Evolutionary conservation across 2,888 invertebrate species (phyloP), one percentile per base, ranked within the genome.

Genomic region (Horisme vitalbata): DNA sequence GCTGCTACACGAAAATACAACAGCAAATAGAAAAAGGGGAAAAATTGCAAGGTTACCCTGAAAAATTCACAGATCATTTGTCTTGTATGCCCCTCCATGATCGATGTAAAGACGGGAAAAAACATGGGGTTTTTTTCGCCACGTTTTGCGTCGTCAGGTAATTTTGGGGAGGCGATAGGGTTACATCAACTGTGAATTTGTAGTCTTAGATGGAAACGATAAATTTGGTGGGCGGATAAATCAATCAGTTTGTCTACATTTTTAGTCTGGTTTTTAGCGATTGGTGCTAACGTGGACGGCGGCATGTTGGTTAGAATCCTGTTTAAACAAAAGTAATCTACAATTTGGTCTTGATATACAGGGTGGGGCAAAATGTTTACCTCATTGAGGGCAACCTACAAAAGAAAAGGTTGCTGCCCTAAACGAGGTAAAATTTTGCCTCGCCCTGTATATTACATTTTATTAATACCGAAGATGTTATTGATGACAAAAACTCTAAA

Each of bases 1-100:
- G 26, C 24, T 18, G 10, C 11, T 8, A 11, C 26, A 6, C 2
- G 5, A 36, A 46, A 49, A n/a, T n/a, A n/a, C n/a, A n/a, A n/a
- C n/a, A n/a, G n/a, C n/a, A n/a, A 33, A 55, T 24, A 32, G 44
- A 31, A 34, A 37, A 38, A 33, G 39, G 46, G 33, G 24, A 45
- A 50, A 47, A 52, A 47, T 48, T 39, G 35, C 32, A 48, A 41
- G 39, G 43, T 46, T 43, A 35, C 52, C 27, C 39, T 23, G 57
- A 65, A 63, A 65, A 60, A 56, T 55, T 61, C 52, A 58, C 68
- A 60, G 62, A 57, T 60, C 67, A 70, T 72, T 73, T 71, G 61
- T 73, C 68, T 68, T 61, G 49, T 55, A 60, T 59, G 56, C 51
- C 56, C 48, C 39, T 28, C 52, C 57, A 63, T 68, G 68, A 72